Percentiles rank a stretch among this genome's conserved stretches.
Conservation (phyloP, 1,140 invertebrate species). For the Hylyphantes graminicola region DNA sequence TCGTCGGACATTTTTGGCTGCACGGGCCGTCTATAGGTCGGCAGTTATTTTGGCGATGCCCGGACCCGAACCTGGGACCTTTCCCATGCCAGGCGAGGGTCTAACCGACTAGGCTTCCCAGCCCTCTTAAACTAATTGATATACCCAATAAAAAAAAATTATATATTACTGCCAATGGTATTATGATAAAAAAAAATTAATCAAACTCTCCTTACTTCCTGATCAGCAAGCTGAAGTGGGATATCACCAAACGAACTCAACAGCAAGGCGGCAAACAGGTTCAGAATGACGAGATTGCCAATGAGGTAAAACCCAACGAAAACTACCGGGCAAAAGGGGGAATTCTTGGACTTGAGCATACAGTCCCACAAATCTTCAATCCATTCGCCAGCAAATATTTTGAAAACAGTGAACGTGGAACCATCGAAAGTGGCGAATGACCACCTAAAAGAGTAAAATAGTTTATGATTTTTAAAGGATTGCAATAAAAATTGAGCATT, state of each 20-base stretch:
- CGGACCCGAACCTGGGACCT: too few relatives aligned
- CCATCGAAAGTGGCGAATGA: slow-evolving; percentile 32
- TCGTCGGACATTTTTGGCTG: too few relatives aligned
- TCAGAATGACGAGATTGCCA: slow-evolving; percentile 25
- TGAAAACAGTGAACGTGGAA: slow-evolving; percentile 28
- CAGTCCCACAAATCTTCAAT: slow-evolving; percentile 6
- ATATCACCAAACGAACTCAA: slow-evolving; percentile 24
- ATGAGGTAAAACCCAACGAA: slow-evolving; percentile 26
- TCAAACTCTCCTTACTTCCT: not conserved
- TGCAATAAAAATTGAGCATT: not conserved
- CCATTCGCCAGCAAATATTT: slow-evolving; percentile 42
- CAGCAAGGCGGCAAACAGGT: slow-evolving; percentile 25
- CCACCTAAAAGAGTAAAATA: slow-evolving; percentile 33
- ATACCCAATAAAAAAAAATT: too few relatives aligned
- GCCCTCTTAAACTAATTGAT: too few relatives aligned
- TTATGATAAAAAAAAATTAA: too few relatives aligned
- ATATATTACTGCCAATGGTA: too few relatives aligned
- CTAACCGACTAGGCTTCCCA: too few relatives aligned
- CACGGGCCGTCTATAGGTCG: too few relatives aligned
- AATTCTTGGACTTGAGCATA: not conserved
- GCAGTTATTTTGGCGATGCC: too few relatives aligned
- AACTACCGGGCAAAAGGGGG: slow-evolving; percentile 23
- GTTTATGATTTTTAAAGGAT: not conserved
- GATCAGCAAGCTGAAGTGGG: not conserved
- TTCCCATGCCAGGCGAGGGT: too few relatives aligned